Evolutionary conservation across 2,113 vertebrate species (phyloP).

Genomic region (Aptenodytes forsteri): DNA sequence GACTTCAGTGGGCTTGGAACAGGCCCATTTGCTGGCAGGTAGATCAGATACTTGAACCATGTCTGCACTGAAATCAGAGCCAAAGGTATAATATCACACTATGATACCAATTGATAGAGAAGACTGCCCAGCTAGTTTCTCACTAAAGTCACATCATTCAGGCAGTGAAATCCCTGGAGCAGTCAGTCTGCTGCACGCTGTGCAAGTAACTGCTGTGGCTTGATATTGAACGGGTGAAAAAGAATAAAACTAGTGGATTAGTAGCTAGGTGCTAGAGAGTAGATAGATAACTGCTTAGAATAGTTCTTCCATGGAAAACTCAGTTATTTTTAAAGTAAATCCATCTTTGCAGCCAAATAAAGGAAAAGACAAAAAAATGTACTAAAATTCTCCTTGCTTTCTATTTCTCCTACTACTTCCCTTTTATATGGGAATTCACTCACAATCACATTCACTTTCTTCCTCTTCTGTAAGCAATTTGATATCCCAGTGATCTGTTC

Average conservation of each 20-base stretch:
- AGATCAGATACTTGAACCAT: not conserved
- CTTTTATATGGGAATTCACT: not conserved
- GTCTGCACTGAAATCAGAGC: not conserved
- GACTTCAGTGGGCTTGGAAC: not conserved
- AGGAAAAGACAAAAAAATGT: not conserved
- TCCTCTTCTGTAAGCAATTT: not conserved
- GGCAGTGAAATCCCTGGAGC: not conserved
- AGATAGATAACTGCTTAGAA: not conserved
- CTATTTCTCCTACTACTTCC: not conserved
- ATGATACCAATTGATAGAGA: not conserved
- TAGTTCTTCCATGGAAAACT: not conserved
- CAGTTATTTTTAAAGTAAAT: not conserved
- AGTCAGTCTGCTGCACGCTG: not conserved
- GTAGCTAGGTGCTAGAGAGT: not conserved
- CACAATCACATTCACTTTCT: not conserved
- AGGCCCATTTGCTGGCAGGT: not conserved
- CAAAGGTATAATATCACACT: not conserved
- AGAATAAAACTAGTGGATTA: not conserved
- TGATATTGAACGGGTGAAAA: not conserved
- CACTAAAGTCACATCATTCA: not conserved
- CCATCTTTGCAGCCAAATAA: not conserved
- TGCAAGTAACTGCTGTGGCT: not conserved
- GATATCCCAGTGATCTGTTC: not conserved
- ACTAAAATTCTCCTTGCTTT: not conserved
- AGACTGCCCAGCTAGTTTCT: not conserved